Base-by-base conservation (phyloP, 2,888 invertebrate genomes). In the Drosophila maculinotata region DNA sequence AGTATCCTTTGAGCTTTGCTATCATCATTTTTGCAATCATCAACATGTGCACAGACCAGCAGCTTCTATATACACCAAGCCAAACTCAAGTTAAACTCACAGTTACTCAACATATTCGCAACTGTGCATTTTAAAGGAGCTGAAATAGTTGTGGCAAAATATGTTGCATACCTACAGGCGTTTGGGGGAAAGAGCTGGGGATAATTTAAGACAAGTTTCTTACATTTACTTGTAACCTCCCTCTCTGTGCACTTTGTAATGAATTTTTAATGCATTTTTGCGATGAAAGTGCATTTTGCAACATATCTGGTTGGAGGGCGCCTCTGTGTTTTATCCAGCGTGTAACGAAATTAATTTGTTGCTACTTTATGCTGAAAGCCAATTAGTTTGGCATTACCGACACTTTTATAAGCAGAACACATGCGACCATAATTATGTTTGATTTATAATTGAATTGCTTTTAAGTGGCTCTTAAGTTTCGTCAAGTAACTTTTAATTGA, bases 241-340 rank as follows among this genome's bases (percentile, higher is more conserved):
- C 63, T 52, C 31, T 23, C 31, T 59, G 64, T 69, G 71, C 77
- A 73, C 60, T 78, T 71, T 66, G 70, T 69, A 62, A 76, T 81
- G 73, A 54, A 83, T 81, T 80, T 80, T 83, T 83, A 81, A 81
- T 83, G 81, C 68, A 83, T 51, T 69, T 69, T 62, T 51, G 54
- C 65, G 65, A n/a, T n/a, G 48, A 25, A 28, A 57, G 20, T 58
- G 60, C 44, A 60, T 60, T 70, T 56, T 54, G 51, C 53, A 49
- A 25, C 49, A 48, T 49, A 25, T 35, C 20, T 39, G 12, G 31
- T 41, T 28, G 10, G 10, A 44, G 28, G n/a, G 33, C 15, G 15
- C 31, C 26, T 48, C 7, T 20, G 33, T n/a, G n/a, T 33, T 25
- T 44, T 35, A 47, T 47, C 25, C 30, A 14, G 45, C 28, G 49